Percentiles rank a stretch among this genome's conserved stretches.
phyloP scores from a whole-genome alignment of 2,797 vertebrate species.

The Gymnodraco acuticeps region DNA sequence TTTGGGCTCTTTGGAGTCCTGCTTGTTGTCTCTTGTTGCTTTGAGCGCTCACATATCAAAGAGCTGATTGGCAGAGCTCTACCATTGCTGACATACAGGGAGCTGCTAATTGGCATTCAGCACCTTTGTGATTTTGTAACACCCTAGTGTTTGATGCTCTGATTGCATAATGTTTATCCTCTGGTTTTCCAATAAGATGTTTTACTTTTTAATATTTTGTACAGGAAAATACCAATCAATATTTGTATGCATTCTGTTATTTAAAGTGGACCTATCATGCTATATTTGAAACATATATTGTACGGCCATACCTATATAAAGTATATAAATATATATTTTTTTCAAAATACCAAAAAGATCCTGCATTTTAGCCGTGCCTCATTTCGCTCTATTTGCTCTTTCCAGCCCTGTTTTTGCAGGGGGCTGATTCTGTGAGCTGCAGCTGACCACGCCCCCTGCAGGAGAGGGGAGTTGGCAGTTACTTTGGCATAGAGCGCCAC shows the following conservation, averaged over 20 bases:
- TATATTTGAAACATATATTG: too few relatives aligned
- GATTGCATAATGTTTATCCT: conserved; percentile 15
- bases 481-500: too few relatives aligned
- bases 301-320: too few relatives aligned
- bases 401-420: too few relatives aligned
- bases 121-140: conserved; percentile 27
- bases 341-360: too few relatives aligned
- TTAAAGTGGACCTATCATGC: too few relatives aligned
- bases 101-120: conserved; percentile 33
- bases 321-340: too few relatives aligned
- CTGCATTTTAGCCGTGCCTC: too few relatives aligned
- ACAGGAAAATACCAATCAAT: background rate
- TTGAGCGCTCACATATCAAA: conserved; percentile 49
- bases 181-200: conserved; percentile 3
- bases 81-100: conserved; percentile 28
- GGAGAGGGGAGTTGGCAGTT: too few relatives aligned
- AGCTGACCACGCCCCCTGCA: too few relatives aligned
- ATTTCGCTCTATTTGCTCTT: too few relatives aligned
- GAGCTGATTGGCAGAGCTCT: conserved; percentile 30
- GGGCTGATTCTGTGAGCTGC: too few relatives aligned
- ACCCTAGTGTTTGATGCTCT: conserved; percentile 17
- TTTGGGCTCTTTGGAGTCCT: conserved; percentile 37
- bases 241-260: background rate
- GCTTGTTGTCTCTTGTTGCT: conserved; percentile 41
- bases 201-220: background rate